These are phyloP conservation scores for Botia kubotai DNA, from an alignment of 2,797 vertebrate genomes.

Conservation along the genomic window DNA sequence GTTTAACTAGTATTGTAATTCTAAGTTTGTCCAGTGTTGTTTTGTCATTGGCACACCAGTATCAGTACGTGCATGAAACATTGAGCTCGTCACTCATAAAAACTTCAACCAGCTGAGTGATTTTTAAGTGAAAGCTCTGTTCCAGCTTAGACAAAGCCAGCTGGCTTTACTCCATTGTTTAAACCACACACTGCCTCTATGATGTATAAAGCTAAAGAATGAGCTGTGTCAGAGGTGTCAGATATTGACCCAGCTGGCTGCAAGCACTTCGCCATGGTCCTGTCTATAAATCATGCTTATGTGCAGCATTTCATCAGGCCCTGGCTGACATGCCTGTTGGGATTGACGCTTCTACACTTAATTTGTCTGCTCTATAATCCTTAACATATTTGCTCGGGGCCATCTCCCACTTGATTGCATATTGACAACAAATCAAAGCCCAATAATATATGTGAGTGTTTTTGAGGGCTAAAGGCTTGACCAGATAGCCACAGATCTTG, in stretches of 20 bases:
- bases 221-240: slow-evolving; percentile 57
- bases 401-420: slow-evolving; percentile 77
- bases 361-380: slow-evolving; percentile 83
- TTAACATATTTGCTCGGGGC: slow-evolving; percentile 77
- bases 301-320: slow-evolving; percentile 75
- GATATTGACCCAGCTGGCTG: slow-evolving; percentile 75
- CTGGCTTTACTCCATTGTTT: not conserved
- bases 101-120: not conserved
- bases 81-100: not conserved
- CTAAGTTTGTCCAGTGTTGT: too few relatives aligned
- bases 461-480: slow-evolving; percentile 68
- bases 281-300: slow-evolving; percentile 80
- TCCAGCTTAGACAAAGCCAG: not conserved
- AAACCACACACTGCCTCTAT: not conserved
- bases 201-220: slow-evolving; percentile 24
- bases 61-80: too few relatives aligned
- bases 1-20: not conserved
- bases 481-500: slow-evolving; percentile 49
- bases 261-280: slow-evolving; percentile 78
- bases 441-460: slow-evolving; percentile 80
- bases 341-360: slow-evolving; percentile 79
- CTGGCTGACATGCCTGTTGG: slow-evolving; percentile 71
- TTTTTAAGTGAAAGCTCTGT: not conserved
- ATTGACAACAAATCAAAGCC: slow-evolving; percentile 86
- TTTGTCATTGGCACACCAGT: too few relatives aligned